Evolutionary conservation across 2,888 invertebrate species (phyloP), one percentile per base, ranked within the genome.

Genomic region (Rhopalosiphum nymphaeae): DNA sequence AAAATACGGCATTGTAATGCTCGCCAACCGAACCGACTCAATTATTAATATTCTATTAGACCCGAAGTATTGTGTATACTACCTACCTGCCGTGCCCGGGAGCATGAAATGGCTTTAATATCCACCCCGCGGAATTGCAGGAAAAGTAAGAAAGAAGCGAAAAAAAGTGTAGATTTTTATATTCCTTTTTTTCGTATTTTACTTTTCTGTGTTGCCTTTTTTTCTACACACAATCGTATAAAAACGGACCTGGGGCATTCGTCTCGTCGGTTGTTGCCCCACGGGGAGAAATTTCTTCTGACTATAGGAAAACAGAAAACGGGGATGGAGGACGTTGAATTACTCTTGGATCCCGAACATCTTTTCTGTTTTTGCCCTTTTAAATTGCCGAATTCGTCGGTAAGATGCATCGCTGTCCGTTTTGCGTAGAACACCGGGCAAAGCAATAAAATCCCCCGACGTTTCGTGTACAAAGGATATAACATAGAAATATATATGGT

Each of bases 21-120:
- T 94, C 94, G 91, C 94, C 94, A 91, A 94, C 94, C 94, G 94
- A 94, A 94, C 94, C 90, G 94, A 94, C 94, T 94, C 86, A 94
- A 94, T 94, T 94, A 94, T 94, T 94, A 94, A 94, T 94, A 94
- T 94, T 94, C 94, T 94, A 94, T 94, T 94, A 94, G 94, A 94
- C 91, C 94, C 94, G 90, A 91, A 93, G 94, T 61, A 93, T 89
- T 89, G 93, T 90, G 89, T 87, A 87, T 87, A 87, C 42, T 89
- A 56, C n/a, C 53, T 67, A 84, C 89, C 84, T 90, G 90, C 90
- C 85, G 90, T 86, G 93, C 93, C 93, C 93, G 90, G 46, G 94
- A 91, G 94, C 91, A 86, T 90, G 87, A 91, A 94, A 91, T 61
- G 94, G 90, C 91, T 91, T 94, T 91, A 91, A 91, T 94, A 94